These are phyloP conservation scores for Catagonus wagneri DNA, from an alignment of 2,113 vertebrate species.

Conservation along the genomic window DNA sequence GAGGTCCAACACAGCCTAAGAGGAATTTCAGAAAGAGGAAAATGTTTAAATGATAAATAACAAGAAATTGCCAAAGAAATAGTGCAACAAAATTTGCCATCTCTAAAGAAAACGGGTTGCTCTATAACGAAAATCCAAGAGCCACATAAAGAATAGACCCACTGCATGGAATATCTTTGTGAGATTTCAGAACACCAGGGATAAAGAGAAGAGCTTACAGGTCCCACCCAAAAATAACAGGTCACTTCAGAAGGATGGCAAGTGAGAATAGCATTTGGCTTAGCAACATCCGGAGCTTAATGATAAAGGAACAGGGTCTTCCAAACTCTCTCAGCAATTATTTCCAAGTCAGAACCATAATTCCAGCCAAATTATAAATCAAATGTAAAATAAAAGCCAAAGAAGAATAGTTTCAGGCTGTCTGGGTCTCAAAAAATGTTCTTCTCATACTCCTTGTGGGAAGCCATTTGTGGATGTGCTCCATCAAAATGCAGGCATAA, in stretches of 20 bases:
- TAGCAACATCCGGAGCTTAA: background rate
- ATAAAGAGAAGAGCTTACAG: background rate
- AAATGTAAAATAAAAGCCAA: background rate
- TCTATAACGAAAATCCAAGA: background rate
- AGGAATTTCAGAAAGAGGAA: background rate
- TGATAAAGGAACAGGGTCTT: background rate
- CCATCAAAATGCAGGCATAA: background rate
- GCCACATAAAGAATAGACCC: background rate
- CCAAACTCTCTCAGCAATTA: background rate
- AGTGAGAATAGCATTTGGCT: background rate
- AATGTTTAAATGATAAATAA: background rate
- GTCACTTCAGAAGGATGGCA: background rate
- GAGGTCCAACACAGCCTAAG: background rate
- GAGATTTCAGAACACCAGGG: background rate
- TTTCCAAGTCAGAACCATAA: background rate
- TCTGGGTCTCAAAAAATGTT: background rate
- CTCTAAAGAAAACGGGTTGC: background rate
- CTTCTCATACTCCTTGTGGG: background rate
- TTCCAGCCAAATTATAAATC: slow-evolving; percentile 1
- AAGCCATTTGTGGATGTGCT: background rate
- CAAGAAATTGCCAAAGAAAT: background rate
- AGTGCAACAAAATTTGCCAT: background rate
- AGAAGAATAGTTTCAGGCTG: background rate
- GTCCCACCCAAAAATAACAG: background rate
- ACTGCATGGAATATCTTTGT: background rate